Base-by-base conservation (phyloP, 2,888 invertebrate genomes). In the Thymelicus sylvestris region DNA sequence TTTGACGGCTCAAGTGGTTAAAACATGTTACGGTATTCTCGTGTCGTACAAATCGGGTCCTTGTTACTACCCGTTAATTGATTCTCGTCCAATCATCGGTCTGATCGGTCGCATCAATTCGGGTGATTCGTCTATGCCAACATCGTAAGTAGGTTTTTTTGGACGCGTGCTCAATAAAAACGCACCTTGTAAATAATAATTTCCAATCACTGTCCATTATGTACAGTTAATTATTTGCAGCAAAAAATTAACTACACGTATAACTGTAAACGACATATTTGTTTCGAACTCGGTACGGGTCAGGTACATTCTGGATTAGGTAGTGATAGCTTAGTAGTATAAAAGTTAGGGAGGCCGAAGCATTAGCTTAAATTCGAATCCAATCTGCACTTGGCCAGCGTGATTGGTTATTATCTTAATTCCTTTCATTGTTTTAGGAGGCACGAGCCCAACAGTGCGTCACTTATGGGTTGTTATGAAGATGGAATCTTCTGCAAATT, bases 21-120 rank as follows among this genome's bases (percentile, higher is more conserved):
- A 66, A 44, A n/a, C 4, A 48, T 64, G 64, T 59, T 66, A 66
- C 66, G 47, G 59, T 59, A 66, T 38, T 59, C 15, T 47, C 57
- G 31, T 41, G 65, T 38, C 68, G 24, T 47, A 57, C 59, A 48
- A 69, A 68, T 55, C 31, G 39, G 48, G 7, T 48, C 48, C 59
- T 69, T 48, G 59, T 64, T 69, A 60, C 60, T 59, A n/a, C 38
- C 57, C 31, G 69, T 64, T 69, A 69, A 69, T 69, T 69, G 69
- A 64, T 64, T 69, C 64, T 39, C n/a, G 59, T 31, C 19, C 39
- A 39, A 24, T 59, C 64, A 41, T 69, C 64, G 13, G 64, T 64
- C 59, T 59, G 59, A 41, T 69, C 64, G 13, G 64, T 64, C 59
- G 13, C 47, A 44, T 59, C 57, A 44, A 68, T 63, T 62, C 59